Conservation (phyloP, 2,113 vertebrate genomes). For the Ellobius talpinus region DNA sequence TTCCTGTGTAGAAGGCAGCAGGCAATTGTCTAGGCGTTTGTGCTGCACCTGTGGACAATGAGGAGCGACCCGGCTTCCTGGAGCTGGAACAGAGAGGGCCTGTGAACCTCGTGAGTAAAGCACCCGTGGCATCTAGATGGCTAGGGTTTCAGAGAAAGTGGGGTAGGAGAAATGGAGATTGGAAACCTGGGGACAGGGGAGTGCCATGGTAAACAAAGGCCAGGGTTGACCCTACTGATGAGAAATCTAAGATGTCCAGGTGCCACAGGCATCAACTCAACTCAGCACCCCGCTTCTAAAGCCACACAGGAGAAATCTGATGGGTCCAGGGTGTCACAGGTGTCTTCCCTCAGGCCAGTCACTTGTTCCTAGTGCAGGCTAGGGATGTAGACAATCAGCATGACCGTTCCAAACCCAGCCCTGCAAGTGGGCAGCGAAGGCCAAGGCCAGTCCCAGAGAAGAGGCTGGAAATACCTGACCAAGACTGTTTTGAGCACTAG, state of each 20-base stretch:
- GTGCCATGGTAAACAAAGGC: background rate
- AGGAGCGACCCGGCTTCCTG: background rate
- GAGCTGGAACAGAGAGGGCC: background rate
- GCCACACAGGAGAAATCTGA: background rate
- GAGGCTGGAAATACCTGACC: background rate
- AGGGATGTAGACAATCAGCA: background rate
- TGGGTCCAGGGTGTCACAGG: background rate
- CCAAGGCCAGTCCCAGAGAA: background rate
- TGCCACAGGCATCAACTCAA: background rate
- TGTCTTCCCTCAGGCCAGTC: background rate
- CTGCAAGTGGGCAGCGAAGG: background rate
- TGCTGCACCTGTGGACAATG: background rate
- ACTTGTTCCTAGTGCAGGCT: background rate
- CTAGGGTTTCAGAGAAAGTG: background rate
- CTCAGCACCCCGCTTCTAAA: background rate
- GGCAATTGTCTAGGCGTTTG: background rate
- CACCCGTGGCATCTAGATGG: rapidly evolving
- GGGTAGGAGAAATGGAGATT: background rate
- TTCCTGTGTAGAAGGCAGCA: background rate
- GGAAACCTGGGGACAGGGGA: too few relatives aligned
- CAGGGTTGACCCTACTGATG: background rate
- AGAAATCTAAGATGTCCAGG: background rate
- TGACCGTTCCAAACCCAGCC: background rate
- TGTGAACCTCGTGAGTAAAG: background rate
- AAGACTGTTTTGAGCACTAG: background rate